Conservation (phyloP, 2,113 vertebrate species). For the Neoarius graeffei region DNA sequence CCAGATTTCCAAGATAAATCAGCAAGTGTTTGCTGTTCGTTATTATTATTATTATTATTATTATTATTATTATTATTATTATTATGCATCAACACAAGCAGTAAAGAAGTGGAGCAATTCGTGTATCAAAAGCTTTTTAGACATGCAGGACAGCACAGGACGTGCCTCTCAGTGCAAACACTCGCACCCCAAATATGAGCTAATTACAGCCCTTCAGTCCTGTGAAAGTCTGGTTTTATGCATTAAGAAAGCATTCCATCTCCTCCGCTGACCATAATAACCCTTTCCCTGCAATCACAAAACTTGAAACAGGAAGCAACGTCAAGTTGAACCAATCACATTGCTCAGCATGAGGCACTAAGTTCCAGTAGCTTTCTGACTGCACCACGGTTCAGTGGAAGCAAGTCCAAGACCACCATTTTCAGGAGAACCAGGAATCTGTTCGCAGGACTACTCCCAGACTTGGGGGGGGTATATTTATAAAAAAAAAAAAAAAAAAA, state of each 20-base stretch:
- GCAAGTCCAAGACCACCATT: background rate
- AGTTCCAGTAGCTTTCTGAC: background rate
- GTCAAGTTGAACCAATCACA: background rate
- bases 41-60: no score
- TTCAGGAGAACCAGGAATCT: background rate
- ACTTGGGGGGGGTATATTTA: no score
- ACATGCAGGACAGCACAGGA: background rate
- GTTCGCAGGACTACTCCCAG: background rate
- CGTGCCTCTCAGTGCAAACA: background rate
- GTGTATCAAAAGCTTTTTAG: background rate
- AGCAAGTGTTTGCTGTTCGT: background rate
- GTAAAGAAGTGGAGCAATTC: background rate
- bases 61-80: no score
- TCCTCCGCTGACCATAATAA: background rate
- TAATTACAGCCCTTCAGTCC: background rate
- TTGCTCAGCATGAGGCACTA: background rate
- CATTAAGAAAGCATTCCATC: background rate
- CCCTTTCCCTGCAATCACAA: background rate
- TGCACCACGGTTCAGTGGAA: background rate
- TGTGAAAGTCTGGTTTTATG: background rate
- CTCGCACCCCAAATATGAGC: background rate
- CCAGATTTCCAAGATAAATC: background rate
- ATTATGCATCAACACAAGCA: background rate
- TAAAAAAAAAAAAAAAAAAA: no score
- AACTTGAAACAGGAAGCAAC: background rate